Evolutionary conservation across 2,797 vertebrate species (phyloP).

Genomic region (Galago senegalensis): DNA sequence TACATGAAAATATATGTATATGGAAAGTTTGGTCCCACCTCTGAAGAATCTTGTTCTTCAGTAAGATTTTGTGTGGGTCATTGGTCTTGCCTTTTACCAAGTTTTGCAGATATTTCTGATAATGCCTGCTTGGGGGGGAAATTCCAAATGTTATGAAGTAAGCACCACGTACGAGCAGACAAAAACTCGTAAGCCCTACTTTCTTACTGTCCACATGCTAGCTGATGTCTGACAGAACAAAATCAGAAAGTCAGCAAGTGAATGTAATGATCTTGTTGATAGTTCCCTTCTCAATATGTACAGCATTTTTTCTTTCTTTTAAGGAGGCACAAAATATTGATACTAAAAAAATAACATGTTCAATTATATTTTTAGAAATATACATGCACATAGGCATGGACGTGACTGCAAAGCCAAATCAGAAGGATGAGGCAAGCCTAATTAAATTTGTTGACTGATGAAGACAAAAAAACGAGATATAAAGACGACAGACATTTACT

Average conservation of each 20-base stretch:
- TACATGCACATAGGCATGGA: not conserved
- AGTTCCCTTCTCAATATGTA: not conserved
- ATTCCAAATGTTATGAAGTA: not conserved
- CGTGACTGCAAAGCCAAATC: not conserved
- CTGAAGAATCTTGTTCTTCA: not conserved
- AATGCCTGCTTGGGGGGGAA: not conserved
- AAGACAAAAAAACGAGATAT: conserved; percentile 40
- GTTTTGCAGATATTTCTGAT: conserved; percentile 33
- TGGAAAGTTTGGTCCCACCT: not conserved
- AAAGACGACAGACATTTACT: conserved; percentile 62
- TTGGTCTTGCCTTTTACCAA: not conserved
- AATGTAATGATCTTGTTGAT: not conserved
- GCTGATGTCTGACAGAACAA: not conserved
- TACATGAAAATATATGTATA: not conserved
- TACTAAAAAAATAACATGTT: not conserved
- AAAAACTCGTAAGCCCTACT: not conserved
- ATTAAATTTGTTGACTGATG: conserved; percentile 38
- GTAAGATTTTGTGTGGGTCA: not conserved
- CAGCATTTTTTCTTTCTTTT: not conserved
- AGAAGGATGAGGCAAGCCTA: conserved; percentile 15
- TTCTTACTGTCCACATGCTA: not conserved
- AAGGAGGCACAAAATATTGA: not conserved
- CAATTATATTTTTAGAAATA: not conserved
- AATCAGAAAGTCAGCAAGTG: not conserved
- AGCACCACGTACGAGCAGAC: not conserved